phyloP scores from a whole-genome alignment of 2,797 vertebrate species.

The Amblyopsis hoosieri region DNA sequence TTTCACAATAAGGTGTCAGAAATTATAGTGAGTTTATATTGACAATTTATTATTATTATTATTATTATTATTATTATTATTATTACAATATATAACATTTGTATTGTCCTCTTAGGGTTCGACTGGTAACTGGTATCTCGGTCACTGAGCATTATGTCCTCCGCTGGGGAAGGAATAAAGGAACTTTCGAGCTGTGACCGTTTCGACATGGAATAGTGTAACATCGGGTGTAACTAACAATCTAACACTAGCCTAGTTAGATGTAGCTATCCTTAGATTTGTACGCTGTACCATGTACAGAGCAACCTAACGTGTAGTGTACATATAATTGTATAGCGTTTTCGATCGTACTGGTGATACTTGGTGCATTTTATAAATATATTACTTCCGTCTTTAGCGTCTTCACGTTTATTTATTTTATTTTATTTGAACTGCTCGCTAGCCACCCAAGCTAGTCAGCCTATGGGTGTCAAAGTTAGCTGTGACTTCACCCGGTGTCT shows the following conservation, averaged over 20 bases:
- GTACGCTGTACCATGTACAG: constrained; percentile 15
- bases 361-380: background rate
- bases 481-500: constrained; percentile 67
- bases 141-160: too few relatives aligned
- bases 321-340: constrained; percentile 2
- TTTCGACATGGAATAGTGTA: constrained; percentile 52
- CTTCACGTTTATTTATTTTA: constrained; percentile 12
- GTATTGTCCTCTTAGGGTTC: too few relatives aligned
- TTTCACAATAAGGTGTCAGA: too few relatives aligned
- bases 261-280: constrained; percentile 60
- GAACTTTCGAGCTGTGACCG: constrained; percentile 7
- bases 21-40: too few relatives aligned
- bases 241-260: constrained; percentile 72
- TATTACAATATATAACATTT: too few relatives aligned
- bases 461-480: constrained; percentile 72
- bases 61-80: too few relatives aligned
- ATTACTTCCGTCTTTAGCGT: constrained; percentile 14
- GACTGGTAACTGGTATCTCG: too few relatives aligned
- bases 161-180: background rate
- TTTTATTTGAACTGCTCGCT: constrained; percentile 31
- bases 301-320: constrained; percentile 33
- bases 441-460: constrained; percentile 45
- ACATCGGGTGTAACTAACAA: constrained; percentile 67
- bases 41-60: too few relatives aligned
- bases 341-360: constrained; percentile 4